Conservation (phyloP, 2,888 invertebrate genomes). For the Lydus trimaculatus region DNA sequence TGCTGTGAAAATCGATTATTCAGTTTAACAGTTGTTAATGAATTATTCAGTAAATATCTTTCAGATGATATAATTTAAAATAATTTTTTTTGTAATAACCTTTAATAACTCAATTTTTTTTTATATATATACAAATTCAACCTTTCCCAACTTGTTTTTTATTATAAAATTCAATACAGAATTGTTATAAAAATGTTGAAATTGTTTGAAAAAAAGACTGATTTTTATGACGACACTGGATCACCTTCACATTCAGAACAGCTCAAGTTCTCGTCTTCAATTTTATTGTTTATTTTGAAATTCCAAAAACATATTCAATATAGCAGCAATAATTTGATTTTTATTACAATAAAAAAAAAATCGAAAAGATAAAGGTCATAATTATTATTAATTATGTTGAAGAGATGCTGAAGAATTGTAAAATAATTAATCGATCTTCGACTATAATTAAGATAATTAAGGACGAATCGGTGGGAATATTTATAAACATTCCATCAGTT, state of each 20-base stretch:
- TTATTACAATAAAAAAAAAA: neutral
- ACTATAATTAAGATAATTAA: neutral
- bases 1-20: neutral
- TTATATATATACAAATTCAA: neutral
- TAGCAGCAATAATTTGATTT: neutral
- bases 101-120: neutral
- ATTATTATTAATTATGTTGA: neutral
- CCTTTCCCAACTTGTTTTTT: neutral
- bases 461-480: neutral
- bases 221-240: constrained; percentile 20
- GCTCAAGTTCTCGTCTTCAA: neutral
- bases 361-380: neutral
- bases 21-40: neutral
- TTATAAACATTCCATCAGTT: neutral
- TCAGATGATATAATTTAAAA: neutral
- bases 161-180: neutral
- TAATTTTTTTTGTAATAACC: neutral
- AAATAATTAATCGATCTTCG: neutral
- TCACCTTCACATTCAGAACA: constrained; percentile 23
- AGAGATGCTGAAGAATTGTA: neutral
- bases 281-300: neutral
- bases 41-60: neutral
- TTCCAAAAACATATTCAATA: neutral
- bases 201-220: neutral
- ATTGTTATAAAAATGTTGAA: neutral